Conservation (phyloP, 2,113 vertebrate species). For the Scartelaos histophorus region DNA sequence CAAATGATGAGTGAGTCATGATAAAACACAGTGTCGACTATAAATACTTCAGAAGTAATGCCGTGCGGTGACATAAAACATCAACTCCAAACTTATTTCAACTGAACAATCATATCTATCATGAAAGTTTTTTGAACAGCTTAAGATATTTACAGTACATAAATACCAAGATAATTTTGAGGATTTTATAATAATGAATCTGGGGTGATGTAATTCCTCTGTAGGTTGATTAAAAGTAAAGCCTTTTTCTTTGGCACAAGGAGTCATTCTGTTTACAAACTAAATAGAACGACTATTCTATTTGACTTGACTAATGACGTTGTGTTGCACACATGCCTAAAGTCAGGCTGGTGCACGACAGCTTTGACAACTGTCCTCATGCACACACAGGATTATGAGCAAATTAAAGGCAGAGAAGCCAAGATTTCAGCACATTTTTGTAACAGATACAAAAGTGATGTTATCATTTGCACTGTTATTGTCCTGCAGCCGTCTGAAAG, state of each 20-base stretch:
- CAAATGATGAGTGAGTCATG: not conserved
- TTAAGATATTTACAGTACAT: not conserved
- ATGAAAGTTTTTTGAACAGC: too few relatives aligned
- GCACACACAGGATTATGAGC: slow-evolving; percentile 28
- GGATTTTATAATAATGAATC: not conserved
- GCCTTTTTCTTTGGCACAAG: not conserved
- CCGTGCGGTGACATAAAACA: too few relatives aligned
- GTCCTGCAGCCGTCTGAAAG: slow-evolving; percentile 63
- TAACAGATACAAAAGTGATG: slow-evolving; percentile 64
- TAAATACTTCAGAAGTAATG: too few relatives aligned
- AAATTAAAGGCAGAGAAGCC: slow-evolving; percentile 46
- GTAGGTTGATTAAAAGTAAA: too few relatives aligned
- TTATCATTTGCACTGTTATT: slow-evolving; percentile 67
- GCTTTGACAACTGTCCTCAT: slow-evolving; percentile 23
- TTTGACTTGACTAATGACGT: not conserved
- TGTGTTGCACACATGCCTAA: slow-evolving; percentile 9
- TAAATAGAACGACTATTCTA: too few relatives aligned
- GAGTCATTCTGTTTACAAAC: not conserved
- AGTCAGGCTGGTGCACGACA: slow-evolving; percentile 14
- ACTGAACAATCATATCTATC: too few relatives aligned
- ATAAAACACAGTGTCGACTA: too few relatives aligned
- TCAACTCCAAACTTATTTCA: too few relatives aligned
- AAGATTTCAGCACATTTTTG: slow-evolving; percentile 68
- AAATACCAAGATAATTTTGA: not conserved
- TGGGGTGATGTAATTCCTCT: not conserved